Base-by-base conservation (phyloP, 1,140 invertebrate genomes). In the Drosophila orena region DNA sequence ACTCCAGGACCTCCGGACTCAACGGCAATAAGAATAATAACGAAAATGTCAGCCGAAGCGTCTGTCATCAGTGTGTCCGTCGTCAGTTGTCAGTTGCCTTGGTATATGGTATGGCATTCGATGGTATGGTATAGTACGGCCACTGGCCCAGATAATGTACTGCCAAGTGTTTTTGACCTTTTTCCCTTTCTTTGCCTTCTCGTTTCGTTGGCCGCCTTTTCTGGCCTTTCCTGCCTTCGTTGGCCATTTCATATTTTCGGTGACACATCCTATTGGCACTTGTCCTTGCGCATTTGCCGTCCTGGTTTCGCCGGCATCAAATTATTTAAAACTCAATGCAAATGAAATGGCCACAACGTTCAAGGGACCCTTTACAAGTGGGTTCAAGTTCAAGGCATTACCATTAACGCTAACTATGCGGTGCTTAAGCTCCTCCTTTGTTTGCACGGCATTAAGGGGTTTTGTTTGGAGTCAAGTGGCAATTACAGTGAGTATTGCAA, bases 141-240 rank as follows among this genome's bases (percentile, higher is more conserved):
- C 83, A 89, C 17, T 84, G 84, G 84, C 84, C 85, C 84, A 88
- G 76, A 89, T 88, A 88, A 88, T 88, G 85, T 88, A 89, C 84
- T 88, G 84, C 80, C 84, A 89, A 88, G 85, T 88, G 84, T 88
- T 84, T 88, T 65, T 89, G 84, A 88, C 84, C 84, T 88, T 88
- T 88, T 83, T 81, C 46, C 60, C 52, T 35, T 20, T 24, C 47
- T 34, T 22, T 27, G 11, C 43, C 57, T 40, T 30, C 10, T 40
- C 46, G 37, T 27, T 34, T 14, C 57, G 52, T 47, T 20, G n/a
- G 47, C 8, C 43, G 12, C 27, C 15, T 17, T 49, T 46, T 14
- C 6, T 22, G 47, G 53, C 49, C 30, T 38, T 8, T 1, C 60
- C 8, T 15, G 49, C 55, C 50, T 43, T 65, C 43, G 49, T 44